These are phyloP conservation scores for Napeogenes sylphis DNA, from an alignment of 2,888 invertebrate genomes.

Conservation along the genomic window DNA sequence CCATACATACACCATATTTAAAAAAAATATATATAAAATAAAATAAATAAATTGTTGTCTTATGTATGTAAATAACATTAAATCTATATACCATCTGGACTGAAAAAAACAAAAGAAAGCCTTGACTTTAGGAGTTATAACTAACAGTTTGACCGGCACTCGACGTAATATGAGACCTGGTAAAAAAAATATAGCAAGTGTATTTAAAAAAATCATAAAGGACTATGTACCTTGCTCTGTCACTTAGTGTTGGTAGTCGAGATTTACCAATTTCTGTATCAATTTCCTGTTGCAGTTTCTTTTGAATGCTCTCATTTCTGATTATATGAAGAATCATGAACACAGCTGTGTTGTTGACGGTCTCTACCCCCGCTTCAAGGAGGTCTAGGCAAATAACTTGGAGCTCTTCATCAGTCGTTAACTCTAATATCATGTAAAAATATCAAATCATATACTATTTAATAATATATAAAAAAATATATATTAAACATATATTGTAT, in stretches of 20 bases:
- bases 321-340: constrained; percentile 79
- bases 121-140: no score
- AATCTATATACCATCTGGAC: no score
- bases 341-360: constrained; percentile 80
- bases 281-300: constrained; percentile 77
- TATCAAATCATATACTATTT: not conserved
- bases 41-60: no score
- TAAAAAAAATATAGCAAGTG: no score
- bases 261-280: constrained; percentile 77
- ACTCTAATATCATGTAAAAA: not conserved
- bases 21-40: no score
- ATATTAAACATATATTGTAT: no score
- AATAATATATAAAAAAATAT: not conserved
- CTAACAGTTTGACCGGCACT: no score
- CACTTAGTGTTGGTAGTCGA: constrained; percentile 73
- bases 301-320: constrained; percentile 76
- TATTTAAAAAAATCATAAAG: not conserved
- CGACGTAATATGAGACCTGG: no score
- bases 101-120: no score
- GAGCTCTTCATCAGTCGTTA: constrained; percentile 52
- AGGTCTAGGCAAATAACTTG: constrained; percentile 80
- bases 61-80: no score
- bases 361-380: constrained; percentile 84
- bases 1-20: no score
- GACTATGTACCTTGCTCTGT: constrained; percentile 67